A percentile compares a stretch with the other conserved stretches of the same genome.
Evolutionary conservation across 1,140 invertebrate genomes (phyloP).

Genomic region (Hyles vespertilio): DNA sequence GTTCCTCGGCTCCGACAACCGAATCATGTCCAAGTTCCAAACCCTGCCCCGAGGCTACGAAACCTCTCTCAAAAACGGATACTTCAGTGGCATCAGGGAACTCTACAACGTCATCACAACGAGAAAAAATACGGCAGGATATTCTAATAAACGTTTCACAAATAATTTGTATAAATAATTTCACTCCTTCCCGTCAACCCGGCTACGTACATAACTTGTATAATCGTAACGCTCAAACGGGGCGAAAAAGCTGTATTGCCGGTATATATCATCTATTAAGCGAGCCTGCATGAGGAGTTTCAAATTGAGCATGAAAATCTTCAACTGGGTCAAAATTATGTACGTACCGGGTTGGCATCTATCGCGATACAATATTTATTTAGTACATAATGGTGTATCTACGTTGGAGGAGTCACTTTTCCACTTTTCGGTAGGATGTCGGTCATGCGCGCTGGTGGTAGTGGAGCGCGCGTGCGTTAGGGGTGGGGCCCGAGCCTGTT

Average conservation of each 20-base stretch:
- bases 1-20: constrained; percentile 39
- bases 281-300: constrained; percentile 14
- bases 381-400: constrained; percentile 71
- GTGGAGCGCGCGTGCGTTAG: constrained; percentile 57
- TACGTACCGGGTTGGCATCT: constrained; percentile 45
- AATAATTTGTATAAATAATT: not conserved
- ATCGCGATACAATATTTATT: constrained; percentile 69
- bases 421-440: constrained; percentile 72
- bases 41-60: constrained; percentile 44
- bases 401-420: constrained; percentile 73
- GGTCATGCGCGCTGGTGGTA: constrained; percentile 57
- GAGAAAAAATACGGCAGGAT: constrained; percentile 33
- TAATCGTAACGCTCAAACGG: not conserved
- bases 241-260: not conserved
- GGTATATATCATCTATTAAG: constrained; percentile 10
- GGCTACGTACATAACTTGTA: not conserved
- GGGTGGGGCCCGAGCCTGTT: constrained; percentile 63
- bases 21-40: constrained; percentile 52
- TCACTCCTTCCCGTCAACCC: not conserved
- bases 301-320: constrained; percentile 31
- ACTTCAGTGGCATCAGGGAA: constrained; percentile 56
- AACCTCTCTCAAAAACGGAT: constrained; percentile 39
- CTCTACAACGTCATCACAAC: constrained; percentile 39
- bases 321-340: constrained; percentile 52
- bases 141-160: constrained; percentile 6